phyloP scores from a whole-genome alignment of 2,888 invertebrate genomes.

The Aproaerema taeniolella region DNA sequence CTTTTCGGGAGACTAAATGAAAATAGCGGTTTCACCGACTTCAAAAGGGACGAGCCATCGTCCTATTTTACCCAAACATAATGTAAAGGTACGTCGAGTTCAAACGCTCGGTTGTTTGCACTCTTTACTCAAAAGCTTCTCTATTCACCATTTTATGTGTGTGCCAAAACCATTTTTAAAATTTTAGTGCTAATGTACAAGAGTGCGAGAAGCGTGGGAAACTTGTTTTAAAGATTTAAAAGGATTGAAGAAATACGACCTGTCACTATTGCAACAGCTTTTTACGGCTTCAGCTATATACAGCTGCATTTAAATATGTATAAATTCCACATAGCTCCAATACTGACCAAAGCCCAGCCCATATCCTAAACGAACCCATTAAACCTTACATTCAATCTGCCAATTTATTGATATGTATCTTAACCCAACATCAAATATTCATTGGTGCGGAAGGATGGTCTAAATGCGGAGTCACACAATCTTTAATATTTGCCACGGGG shows the following conservation, averaged over 20 bases:
- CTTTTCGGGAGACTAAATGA: slow-evolving; percentile 22
- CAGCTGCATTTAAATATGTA: slow-evolving; percentile 2
- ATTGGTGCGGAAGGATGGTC: neutral
- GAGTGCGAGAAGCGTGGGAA: slow-evolving; percentile 25
- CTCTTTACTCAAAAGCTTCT: slow-evolving; percentile 38
- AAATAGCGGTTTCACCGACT: slow-evolving; percentile 28
- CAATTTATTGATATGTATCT: too few species aligned
- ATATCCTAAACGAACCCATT: too few species aligned
- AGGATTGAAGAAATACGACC: slow-evolving; percentile 16
- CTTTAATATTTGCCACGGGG: slow-evolving; percentile 7
- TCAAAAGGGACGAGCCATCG: slow-evolving; percentile 21
- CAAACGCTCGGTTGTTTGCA: slow-evolving; percentile 37
- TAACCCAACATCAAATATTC: slow-evolving; percentile 4
- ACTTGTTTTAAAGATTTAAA: slow-evolving; percentile 22
- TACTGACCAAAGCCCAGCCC: too few species aligned
- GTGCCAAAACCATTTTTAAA: slow-evolving; percentile 39
- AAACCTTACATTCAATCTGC: too few species aligned
- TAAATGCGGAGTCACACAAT: neutral
- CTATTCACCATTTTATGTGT: slow-evolving; percentile 31
- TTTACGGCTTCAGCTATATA: slow-evolving; percentile 11
- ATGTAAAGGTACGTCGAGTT: slow-evolving; percentile 28
- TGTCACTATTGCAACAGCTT: slow-evolving; percentile 7
- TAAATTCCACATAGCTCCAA: too few species aligned
- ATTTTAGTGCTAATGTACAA: slow-evolving; percentile 27
- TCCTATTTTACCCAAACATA: slow-evolving; percentile 30